Evolutionary conservation across 2,113 vertebrate species (phyloP).

Genomic region (Lipotes vexillifer): DNA sequence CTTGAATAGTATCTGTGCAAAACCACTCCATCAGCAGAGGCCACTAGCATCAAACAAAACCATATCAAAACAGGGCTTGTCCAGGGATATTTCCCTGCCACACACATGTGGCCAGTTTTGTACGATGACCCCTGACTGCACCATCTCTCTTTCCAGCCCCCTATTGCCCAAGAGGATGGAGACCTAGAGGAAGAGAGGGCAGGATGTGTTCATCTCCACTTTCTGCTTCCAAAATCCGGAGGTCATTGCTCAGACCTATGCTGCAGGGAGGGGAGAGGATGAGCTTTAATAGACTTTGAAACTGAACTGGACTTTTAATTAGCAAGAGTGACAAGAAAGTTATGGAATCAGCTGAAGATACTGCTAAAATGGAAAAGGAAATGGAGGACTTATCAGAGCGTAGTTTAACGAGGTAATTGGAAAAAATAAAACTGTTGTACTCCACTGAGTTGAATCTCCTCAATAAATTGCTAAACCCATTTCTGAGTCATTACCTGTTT

Average conservation of each 20-base stretch:
- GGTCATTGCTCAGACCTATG: background rate
- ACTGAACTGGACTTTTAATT: conserved; percentile 43
- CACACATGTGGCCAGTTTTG: background rate
- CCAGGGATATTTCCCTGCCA: background rate
- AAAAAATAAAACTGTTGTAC: conserved; percentile 39
- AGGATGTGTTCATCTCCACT: background rate
- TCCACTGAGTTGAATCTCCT: conserved; percentile 37
- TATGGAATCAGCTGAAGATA: conserved; percentile 17
- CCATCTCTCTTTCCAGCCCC: background rate
- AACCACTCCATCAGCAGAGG: background rate
- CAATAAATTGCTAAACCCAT: conserved; percentile 6
- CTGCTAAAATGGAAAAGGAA: conserved; percentile 51
- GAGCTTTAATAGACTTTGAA: conserved; percentile 37
- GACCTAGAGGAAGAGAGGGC: background rate
- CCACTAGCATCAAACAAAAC: background rate
- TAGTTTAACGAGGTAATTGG: conserved; percentile 43
- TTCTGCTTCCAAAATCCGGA: background rate
- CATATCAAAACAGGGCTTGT: background rate
- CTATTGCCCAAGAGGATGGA: background rate
- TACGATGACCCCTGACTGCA: background rate
- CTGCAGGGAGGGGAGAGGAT: background rate
- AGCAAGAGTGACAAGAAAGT: conserved; percentile 49
- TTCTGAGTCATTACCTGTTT: conserved; percentile 45
- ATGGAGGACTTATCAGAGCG: conserved; percentile 19
- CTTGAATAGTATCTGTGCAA: background rate